These are phyloP conservation scores for Drosophila peninsularis DNA, from an alignment of 2,888 invertebrate genomes.

Conservation along the genomic window DNA sequence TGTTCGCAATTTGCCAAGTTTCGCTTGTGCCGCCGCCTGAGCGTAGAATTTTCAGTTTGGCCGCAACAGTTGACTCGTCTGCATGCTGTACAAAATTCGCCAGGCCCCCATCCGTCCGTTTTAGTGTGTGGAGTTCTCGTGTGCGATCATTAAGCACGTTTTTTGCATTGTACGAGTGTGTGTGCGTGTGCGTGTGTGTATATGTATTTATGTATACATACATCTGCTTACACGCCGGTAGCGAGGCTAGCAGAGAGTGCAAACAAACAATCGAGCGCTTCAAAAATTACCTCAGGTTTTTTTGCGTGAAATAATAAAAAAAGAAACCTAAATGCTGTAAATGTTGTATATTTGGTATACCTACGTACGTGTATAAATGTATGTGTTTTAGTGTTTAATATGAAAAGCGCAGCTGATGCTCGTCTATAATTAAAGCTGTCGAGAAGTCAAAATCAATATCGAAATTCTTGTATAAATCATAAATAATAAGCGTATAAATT, in stretches of 20 bases:
- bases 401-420: conserved; percentile 53
- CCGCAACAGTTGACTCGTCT: conserved; percentile 78
- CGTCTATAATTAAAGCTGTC: conserved; percentile 40
- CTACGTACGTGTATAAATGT: conserved; percentile 2
- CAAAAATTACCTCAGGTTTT: conserved; percentile 33
- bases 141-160: conserved; percentile 70
- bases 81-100: conserved; percentile 61
- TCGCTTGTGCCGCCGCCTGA: conserved; percentile 44
- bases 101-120: conserved; percentile 42
- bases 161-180: conserved; percentile 24
- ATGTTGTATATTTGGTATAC: conserved; percentile 32
- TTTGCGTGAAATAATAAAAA: conserved; percentile 23
- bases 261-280: conserved; percentile 45
- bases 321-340: conserved; percentile 31
- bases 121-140: conserved; percentile 29
- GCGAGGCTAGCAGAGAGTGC: conserved; percentile 36
- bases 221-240: conserved; percentile 32
- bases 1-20: conserved; percentile 53
- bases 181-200: conserved; percentile 13
- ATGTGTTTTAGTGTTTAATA: conserved; percentile 15
- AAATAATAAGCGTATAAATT: conserved; percentile 44
- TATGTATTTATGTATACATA: conserved; percentile 37
- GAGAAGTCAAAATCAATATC: conserved; percentile 65
- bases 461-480: conserved; percentile 62
- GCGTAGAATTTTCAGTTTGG: conserved; percentile 72